phyloP scores from a whole-genome alignment of 2,797 vertebrate genomes.

The Rousettus madagascariensis region DNA sequence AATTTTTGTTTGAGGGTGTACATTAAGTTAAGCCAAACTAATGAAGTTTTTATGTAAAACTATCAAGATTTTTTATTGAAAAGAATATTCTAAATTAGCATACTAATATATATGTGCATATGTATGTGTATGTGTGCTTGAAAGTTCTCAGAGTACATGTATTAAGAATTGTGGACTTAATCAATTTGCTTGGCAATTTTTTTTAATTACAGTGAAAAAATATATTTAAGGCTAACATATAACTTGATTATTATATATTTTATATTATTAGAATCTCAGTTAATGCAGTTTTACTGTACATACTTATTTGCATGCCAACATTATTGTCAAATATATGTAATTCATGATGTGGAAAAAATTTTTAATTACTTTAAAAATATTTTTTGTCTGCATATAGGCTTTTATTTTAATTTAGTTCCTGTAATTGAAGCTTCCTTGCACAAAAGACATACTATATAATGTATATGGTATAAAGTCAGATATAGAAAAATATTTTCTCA shows the following conservation, averaged over 20 bases:
- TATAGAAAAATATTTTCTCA: background rate
- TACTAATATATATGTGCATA: background rate
- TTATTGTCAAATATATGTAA: background rate
- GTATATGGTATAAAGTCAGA: background rate
- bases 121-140: background rate
- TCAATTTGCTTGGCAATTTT: background rate
- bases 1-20: background rate
- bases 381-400: background rate
- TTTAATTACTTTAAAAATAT: background rate
- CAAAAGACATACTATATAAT: background rate
- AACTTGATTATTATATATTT: background rate
- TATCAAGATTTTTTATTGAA: background rate
- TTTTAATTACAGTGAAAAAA: background rate
- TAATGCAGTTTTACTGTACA: background rate
- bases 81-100: background rate
- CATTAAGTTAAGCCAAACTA: background rate
- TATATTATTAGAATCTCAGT: background rate
- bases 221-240: background rate
- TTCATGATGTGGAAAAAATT: background rate
- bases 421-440: background rate
- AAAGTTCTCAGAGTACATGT: background rate
- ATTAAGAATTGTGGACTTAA: background rate
- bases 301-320: background rate
- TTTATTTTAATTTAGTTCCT: background rate
- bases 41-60: background rate